Base-by-base conservation (phyloP, 2,888 invertebrate species). In the Diarsia rubi region DNA sequence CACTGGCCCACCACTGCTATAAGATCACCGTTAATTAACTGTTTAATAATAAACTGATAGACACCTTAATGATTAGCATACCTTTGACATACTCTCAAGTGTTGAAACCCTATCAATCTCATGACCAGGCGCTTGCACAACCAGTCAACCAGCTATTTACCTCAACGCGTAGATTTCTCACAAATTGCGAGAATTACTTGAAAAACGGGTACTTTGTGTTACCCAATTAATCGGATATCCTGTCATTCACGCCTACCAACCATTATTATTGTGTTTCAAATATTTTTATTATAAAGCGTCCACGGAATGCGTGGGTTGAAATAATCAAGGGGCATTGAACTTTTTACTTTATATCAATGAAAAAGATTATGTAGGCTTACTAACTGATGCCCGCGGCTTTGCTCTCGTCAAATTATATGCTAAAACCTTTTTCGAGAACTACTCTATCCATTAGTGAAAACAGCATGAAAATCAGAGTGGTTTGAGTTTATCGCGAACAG, bases 101-200 rank as follows among this genome's bases (percentile, higher is more conserved):
- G 77, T 76, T 62, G 83, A 83, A 80, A 80, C 27, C 9, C 49
- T n/a, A 80, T 83, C 57, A 83, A 73, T 83, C 83, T 42, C 47
- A 62, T 12, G n/a, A 70, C 59, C 4, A 60, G 66, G 24, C 67
- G 27, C 62, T 74, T 45, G 59, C 74, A 59, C 81, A 81, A 83
- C 47, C n/a, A 60, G 24, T 12, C 16, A 79, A 83, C 62, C 9
- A 70, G 21, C 14, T 9, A 79, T 81, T 81, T 69, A 67, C 79
- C 57, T 79, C 62, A 73, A 68, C 16, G 74, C 63, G 74, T 73
- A 11, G 79, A 74, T 79, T 79, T 81, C 74, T 63, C 45, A 81
- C 62, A 79, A 79, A 74, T 73, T 47, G 52, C 69, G 31, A 69
- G 69, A 79, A 69, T 69, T 83, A 44, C 67, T 83, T 52, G 65